phyloP scores from a whole-genome alignment of 2,797 vertebrate species.

The Chaenodraco wilsoni region DNA sequence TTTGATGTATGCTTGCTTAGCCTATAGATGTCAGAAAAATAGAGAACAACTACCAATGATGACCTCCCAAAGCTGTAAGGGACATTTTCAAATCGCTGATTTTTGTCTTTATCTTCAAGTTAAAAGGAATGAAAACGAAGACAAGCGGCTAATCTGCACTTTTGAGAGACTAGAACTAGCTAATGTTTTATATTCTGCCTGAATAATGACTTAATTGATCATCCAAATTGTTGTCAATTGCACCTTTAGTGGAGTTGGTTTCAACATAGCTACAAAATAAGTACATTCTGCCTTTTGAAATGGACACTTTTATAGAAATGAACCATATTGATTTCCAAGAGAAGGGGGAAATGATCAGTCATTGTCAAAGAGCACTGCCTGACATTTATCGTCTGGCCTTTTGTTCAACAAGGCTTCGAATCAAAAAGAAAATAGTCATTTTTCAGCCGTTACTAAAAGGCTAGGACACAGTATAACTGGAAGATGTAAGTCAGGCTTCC shows the following conservation, averaged over 20 bases:
- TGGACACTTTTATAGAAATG: neutral
- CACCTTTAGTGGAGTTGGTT: neutral
- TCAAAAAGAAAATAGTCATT: neutral
- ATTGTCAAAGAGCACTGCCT: neutral
- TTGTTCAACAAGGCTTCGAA: neutral
- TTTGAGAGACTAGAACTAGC: neutral
- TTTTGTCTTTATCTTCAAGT: neutral
- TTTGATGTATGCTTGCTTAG: neutral
- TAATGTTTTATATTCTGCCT: neutral
- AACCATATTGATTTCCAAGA: neutral
- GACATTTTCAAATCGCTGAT: neutral
- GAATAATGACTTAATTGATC: neutral
- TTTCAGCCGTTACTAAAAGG: neutral
- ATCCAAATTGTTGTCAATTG: neutral
- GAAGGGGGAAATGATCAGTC: neutral
- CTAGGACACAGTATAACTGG: neutral
- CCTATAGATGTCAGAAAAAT: neutral
- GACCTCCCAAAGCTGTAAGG: neutral
- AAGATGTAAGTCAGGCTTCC: neutral
- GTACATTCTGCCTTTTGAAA: neutral
- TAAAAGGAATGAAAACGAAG: neutral
- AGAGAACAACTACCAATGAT: neutral
- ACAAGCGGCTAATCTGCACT: neutral
- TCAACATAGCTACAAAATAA: neutral
- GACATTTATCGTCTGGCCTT: slow-evolving; percentile 9